phyloP scores from a whole-genome alignment of 1,140 invertebrate species.

The Belonocnema kinseyi region DNA sequence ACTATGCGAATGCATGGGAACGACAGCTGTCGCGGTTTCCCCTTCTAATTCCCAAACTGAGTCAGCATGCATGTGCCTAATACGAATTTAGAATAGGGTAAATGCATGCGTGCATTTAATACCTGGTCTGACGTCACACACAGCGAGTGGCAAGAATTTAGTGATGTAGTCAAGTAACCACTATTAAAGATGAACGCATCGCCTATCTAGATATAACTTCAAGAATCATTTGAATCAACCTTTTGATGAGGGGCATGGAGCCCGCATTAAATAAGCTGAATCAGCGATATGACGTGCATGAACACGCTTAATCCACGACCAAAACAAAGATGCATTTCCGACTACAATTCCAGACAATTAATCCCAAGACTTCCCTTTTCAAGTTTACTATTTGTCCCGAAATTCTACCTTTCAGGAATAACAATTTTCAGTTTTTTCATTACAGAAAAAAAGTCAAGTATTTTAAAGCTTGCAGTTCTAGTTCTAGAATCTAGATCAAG shows the following conservation, averaged over 20 bases:
- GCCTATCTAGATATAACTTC: too few relatives aligned
- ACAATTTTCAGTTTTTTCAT: too few relatives aligned
- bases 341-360: neutral
- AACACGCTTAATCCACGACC: neutral
- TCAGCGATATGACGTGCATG: neutral
- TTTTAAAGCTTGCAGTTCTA: too few relatives aligned
- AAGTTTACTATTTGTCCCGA: neutral
- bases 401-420: neutral
- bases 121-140: constrained; percentile 4
- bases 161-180: neutral
- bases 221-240: too few relatives aligned
- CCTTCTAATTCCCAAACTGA: constrained; percentile 31
- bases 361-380: neutral
- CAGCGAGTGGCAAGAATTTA: neutral
- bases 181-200: too few relatives aligned
- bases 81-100: constrained; percentile 20
- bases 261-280: neutral
- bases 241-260: too few relatives aligned
- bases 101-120: constrained; percentile 1
- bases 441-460: too few relatives aligned
- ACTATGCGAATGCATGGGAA: constrained; percentile 24
- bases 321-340: constrained; percentile 13
- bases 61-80: constrained; percentile 27
- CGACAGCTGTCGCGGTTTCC: constrained; percentile 24
- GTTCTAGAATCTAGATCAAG: too few relatives aligned